A percentile compares a stretch with the other conserved stretches of the same genome.
These are phyloP conservation scores for Silurus lanzhouensis DNA, from an alignment of 2,797 vertebrate genomes.

Conservation along the genomic window DNA sequence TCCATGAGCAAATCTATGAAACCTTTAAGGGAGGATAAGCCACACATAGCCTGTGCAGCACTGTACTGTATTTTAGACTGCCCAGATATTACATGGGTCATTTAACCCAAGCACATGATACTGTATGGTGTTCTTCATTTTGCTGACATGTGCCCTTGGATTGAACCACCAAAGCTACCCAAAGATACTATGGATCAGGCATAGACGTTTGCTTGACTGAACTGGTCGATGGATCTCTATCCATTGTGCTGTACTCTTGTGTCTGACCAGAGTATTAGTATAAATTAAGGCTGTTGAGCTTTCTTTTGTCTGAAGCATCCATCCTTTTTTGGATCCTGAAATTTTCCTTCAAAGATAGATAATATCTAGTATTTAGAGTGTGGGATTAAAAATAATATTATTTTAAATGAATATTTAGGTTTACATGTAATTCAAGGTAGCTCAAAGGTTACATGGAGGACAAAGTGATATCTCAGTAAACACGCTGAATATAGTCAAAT, in stretches of 20 bases:
- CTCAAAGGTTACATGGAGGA: background rate
- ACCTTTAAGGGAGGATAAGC: conserved; percentile 9
- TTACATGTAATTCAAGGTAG: background rate
- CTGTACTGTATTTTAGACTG: conserved; percentile 54
- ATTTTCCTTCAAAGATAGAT: background rate
- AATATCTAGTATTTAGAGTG: background rate
- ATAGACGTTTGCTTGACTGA: conserved; percentile 22
- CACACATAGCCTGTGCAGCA: background rate
- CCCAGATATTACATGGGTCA: conserved; percentile 63
- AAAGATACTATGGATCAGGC: conserved; percentile 28
- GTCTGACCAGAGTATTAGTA: conserved; percentile 5
- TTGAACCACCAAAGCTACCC: conserved; percentile 56
- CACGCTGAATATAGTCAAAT: background rate
- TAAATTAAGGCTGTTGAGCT: background rate
- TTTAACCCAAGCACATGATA: conserved; percentile 56
- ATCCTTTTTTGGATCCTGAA: background rate
- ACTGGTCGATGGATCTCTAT: conserved; percentile 21
- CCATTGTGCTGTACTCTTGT: background rate
- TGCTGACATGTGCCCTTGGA: conserved; percentile 60
- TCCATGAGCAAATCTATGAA: conserved; percentile 1
- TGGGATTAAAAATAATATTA: background rate
- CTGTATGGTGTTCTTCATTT: conserved; percentile 61
- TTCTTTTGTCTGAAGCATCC: conserved; percentile 21
- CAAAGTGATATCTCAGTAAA: background rate
- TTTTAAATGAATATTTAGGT: background rate